Conservation (phyloP, 1,140 invertebrate species). For the Drosophila ambigua region DNA sequence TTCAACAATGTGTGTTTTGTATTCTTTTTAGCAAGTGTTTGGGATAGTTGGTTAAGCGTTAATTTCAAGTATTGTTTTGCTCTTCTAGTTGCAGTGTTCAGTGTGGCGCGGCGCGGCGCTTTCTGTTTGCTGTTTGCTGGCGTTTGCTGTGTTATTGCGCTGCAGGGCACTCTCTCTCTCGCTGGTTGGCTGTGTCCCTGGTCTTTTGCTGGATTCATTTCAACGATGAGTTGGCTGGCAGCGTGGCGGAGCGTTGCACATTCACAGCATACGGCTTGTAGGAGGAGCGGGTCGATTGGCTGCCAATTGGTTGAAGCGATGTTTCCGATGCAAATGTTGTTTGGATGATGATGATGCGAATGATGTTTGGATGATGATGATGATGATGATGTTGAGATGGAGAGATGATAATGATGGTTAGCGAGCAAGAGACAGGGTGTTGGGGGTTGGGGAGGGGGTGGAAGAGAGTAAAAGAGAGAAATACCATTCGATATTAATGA, state of each 20-base stretch:
- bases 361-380: constrained; percentile 34
- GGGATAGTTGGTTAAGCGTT: constrained; percentile 33
- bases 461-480: constrained; percentile 61
- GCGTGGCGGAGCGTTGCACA: constrained; percentile 88
- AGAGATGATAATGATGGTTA: constrained; percentile 33
- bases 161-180: constrained; percentile 4
- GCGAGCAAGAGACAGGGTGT: constrained; percentile 31
- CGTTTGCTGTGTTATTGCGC: constrained; percentile 4
- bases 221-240: constrained; percentile 87
- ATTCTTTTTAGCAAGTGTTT: constrained; percentile 17
- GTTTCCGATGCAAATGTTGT: not conserved
- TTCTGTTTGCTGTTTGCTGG: not conserved
- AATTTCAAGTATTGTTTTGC: constrained; percentile 63
- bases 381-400: constrained; percentile 35
- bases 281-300: constrained; percentile 88
- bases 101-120: not conserved
- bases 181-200: constrained; percentile 9
- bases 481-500: constrained; percentile 69
- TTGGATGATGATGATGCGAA: constrained; percentile 22
- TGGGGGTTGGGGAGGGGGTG: constrained; percentile 1
- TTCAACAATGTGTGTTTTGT: constrained; percentile 18
- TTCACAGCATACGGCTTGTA: constrained; percentile 87
- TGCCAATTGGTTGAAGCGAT: constrained; percentile 38
- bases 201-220: constrained; percentile 51
- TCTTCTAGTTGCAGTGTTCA: constrained; percentile 17